Evolutionary conservation across 2,797 vertebrate genomes (phyloP).

Genomic region (Euphonia xanthogaster): DNA sequence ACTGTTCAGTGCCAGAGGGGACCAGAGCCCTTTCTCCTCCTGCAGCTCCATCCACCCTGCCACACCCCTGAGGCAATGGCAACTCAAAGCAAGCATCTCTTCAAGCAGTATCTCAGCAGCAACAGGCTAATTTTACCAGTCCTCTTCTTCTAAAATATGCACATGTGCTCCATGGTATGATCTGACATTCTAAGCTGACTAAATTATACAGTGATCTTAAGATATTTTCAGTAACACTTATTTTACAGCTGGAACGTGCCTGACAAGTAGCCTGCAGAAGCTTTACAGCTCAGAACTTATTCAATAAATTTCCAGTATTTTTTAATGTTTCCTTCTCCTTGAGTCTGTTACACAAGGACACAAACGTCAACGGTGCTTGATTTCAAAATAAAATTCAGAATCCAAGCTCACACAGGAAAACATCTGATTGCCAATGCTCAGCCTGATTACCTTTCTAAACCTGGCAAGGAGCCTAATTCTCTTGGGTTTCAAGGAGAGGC

Average conservation of each 20-base stretch:
- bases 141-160: not conserved
- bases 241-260: not conserved
- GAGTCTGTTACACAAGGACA: too few relatives aligned
- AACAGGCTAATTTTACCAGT: not conserved
- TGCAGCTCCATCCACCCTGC: not conserved
- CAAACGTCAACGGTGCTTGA: not conserved
- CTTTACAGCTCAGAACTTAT: not conserved
- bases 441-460: not conserved
- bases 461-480: not conserved
- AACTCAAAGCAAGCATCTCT: not conserved
- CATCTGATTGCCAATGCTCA: not conserved
- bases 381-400: not conserved
- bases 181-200: slow-evolving; percentile 2
- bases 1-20: not conserved
- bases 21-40: not conserved
- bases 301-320: not conserved
- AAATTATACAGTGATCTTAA: not conserved
- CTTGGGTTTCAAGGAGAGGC: not conserved
- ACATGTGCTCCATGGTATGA: not conserved
- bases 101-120: not conserved
- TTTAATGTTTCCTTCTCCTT: not conserved
- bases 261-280: not conserved
- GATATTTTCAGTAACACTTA: not conserved
- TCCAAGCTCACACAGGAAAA: not conserved
- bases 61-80: not conserved